phyloP scores from a whole-genome alignment of 92 coral and sea anemone species.

The Hydrozoanthus gracilis region DNA sequence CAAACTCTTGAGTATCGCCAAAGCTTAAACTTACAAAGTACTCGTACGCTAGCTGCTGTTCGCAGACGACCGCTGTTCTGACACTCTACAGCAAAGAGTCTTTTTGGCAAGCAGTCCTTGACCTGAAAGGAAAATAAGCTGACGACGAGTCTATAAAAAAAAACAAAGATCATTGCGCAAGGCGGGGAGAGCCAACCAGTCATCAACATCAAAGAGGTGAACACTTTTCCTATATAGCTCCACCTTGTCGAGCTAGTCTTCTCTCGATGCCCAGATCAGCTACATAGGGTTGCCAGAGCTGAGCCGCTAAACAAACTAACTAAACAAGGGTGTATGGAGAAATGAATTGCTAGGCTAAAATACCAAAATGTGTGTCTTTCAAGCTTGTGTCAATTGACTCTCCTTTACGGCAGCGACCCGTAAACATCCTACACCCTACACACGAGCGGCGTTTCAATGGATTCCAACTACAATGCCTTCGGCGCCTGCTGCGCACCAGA shows the following conservation, averaged over 20 bases:
- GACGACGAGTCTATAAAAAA: too few relatives aligned
- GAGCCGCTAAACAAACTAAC: constrained; percentile 13
- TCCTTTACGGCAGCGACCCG: constrained; percentile 40
- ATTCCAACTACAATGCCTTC: too few relatives aligned
- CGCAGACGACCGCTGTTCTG: constrained; percentile 6
- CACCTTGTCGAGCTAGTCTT: background rate
- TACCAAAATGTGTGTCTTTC: constrained; percentile 34
- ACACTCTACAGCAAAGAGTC: too few relatives aligned
- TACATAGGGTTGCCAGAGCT: constrained; percentile 11
- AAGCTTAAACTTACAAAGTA: too few relatives aligned
- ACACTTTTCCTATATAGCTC: constrained; percentile 28
- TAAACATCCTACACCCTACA: background rate
- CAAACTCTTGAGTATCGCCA: too few relatives aligned
- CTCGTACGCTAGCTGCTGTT: background rate
- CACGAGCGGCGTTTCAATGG: too few relatives aligned
- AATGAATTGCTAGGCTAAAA: constrained; percentile 38
- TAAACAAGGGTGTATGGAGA: constrained; percentile 42
- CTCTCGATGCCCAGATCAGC: constrained; percentile 33
- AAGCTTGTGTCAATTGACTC: constrained; percentile 37
- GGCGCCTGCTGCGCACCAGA: too few relatives aligned
- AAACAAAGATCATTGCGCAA: too few relatives aligned
- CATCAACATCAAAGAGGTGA: constrained; percentile 34
- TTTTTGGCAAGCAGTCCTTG: too few relatives aligned
- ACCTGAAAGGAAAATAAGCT: too few relatives aligned
- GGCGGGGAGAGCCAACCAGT: background rate